Percentiles rank a stretch among this genome's conserved stretches.
Conservation (phyloP, 2,888 invertebrate genomes). For the Sarcophaga carnaria region DNA sequence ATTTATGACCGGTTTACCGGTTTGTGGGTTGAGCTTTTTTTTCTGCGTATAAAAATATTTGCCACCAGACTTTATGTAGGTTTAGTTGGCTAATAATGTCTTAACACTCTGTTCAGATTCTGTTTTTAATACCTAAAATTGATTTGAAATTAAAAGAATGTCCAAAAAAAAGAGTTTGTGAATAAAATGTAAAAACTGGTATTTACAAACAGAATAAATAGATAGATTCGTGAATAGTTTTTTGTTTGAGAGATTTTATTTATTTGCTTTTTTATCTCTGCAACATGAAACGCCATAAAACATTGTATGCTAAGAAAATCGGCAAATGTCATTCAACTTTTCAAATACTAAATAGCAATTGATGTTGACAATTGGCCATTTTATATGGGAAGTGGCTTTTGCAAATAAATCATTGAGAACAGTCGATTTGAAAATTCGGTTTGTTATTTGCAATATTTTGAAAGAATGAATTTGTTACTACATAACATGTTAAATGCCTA, state of each 20-base stretch:
- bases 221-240: background rate
- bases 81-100: constrained; percentile 36
- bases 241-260: background rate
- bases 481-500: too few species aligned
- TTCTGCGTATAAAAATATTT: constrained; percentile 10
- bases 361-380: constrained; percentile 72
- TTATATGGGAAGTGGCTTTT: constrained; percentile 57
- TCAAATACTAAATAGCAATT: constrained; percentile 13
- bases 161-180: background rate
- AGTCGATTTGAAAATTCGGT: too few species aligned
- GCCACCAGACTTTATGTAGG: constrained; percentile 35
- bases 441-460: background rate
- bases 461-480: background rate
- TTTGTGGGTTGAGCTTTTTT: constrained; percentile 62
- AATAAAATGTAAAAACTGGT: constrained; percentile 35
- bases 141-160: background rate
- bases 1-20: constrained; percentile 74
- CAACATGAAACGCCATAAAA: background rate
- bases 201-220: background rate
- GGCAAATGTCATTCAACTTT: constrained; percentile 50
- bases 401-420: background rate
- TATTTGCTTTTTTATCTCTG: background rate
- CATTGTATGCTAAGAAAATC: background rate
- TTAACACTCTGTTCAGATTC: constrained; percentile 9
- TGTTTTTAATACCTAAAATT: constrained; percentile 1